Evolutionary conservation across 1,140 invertebrate species (phyloP).

Genomic region (Probaryconus sp.): DNA sequence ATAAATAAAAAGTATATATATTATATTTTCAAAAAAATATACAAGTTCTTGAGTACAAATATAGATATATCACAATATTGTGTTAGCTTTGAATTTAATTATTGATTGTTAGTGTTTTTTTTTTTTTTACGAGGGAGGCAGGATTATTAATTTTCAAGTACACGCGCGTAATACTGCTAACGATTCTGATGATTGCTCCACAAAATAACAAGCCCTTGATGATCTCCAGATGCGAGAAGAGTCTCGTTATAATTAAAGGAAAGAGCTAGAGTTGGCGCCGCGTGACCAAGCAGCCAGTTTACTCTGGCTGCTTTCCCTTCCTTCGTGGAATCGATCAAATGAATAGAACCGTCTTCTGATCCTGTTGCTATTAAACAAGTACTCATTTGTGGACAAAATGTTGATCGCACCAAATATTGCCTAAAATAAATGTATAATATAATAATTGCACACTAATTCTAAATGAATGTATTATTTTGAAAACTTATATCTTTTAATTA

Average conservation of each 20-base stretch:
- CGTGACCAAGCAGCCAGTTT: constrained; percentile 91
- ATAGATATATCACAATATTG: constrained; percentile 13
- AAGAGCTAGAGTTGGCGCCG: constrained; percentile 88
- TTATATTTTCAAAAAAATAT: too few species aligned
- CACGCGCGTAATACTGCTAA: constrained; percentile 12
- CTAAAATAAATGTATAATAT: constrained; percentile 48
- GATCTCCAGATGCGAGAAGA: constrained; percentile 90
- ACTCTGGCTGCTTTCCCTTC: constrained; percentile 84
- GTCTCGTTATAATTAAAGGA: constrained; percentile 95
- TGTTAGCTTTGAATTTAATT: background rate
- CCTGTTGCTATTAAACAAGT: constrained; percentile 84
- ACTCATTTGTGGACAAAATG: constrained; percentile 86
- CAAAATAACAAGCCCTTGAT: constrained; percentile 90
- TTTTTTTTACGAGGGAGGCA: too few species aligned
- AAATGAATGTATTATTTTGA: too few species aligned
- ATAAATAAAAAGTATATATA: too few species aligned
- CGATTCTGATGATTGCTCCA: constrained; percentile 81
- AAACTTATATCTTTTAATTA: too few species aligned
- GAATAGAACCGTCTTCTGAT: constrained; percentile 91
- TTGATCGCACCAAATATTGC: constrained; percentile 82
- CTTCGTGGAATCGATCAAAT: constrained; percentile 89
- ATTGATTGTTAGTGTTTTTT: too few species aligned
- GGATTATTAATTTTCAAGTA: constrained; percentile 12
- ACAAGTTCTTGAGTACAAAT: too few species aligned
- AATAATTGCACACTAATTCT: too few species aligned